Evolutionary conservation across 2,888 invertebrate genomes (phyloP), one percentile per base, ranked within the genome.

Genomic region (Drosophila hawaiiensis): DNA sequence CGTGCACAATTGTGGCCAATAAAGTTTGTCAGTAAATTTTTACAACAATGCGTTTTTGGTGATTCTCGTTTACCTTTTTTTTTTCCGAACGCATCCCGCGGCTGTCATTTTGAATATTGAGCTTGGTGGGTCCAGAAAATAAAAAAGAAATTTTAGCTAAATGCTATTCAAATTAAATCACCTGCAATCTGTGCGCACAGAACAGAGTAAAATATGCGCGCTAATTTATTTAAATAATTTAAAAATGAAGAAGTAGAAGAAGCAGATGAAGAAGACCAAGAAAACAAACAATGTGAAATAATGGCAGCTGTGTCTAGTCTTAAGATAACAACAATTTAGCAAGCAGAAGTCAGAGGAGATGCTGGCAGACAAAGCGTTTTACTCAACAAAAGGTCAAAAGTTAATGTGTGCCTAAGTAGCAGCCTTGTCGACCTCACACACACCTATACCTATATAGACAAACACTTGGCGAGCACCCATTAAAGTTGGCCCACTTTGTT

Each of bases 221-320:
- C 76, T 84, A 89, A 88, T 89, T 88, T 88, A 89, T 89, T 89
- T 89, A 89, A 88, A 89, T 88, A 88, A 87, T 87, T 87, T 83
- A 78, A 77, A 82, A 80, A 72, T 55, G 41, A 52, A 47, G 61
- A 70, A 67, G 35, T 37, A 5, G 10, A 41, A n/a, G 41, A 41
- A 41, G n/a, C n/a, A n/a, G 41, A 10, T n/a, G 41, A 41, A 19
- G n/a, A 69, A 75, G 58, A 39, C 37, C n/a, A 56, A 16, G 59
- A 53, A 73, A 33, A 50, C 62, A 72, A 60, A 53, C 68, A 76
- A 54, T 58, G 63, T 55, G 67, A 56, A 76, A 68, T 81, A 78
- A 83, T 76, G 73, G 85, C 88, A 89, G 85, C 88, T 88, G 90
- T 66, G 87, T 85, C 85, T 86, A 86, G 85, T 60, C 82, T 56